Conservation (phyloP, 2,797 vertebrate genomes). For the Halcyon smyrnensis region DNA sequence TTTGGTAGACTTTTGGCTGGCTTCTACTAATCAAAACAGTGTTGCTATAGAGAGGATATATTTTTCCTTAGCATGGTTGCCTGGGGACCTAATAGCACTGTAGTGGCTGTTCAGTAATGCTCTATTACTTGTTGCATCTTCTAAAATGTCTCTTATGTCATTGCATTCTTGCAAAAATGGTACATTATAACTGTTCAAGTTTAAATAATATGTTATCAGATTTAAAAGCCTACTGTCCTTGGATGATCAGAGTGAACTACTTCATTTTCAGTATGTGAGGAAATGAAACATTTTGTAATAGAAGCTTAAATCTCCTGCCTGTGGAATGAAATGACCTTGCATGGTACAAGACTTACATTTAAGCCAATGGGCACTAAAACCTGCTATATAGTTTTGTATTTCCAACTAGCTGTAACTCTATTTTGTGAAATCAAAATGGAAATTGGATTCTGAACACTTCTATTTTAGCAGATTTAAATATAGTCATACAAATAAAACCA, state of each 20-base stretch:
- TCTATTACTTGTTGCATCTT: conserved; percentile 27
- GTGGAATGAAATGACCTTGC: conserved; percentile 53
- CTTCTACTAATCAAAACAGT: background rate
- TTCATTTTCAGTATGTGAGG: conserved; percentile 48
- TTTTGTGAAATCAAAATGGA: conserved; percentile 36
- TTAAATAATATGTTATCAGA: conserved; percentile 55
- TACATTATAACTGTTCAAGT: background rate
- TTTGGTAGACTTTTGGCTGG: background rate
- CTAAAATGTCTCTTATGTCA: background rate
- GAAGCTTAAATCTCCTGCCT: conserved; percentile 53
- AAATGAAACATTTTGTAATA: conserved; percentile 54
- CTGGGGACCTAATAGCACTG: background rate
- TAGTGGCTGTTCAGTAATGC: background rate
- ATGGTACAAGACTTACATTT: conserved; percentile 39
- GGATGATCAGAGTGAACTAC: conserved; percentile 30
- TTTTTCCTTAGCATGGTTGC: background rate
- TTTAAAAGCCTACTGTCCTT: conserved; percentile 41
- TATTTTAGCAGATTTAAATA: conserved; percentile 22
- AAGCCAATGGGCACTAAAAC: conserved; percentile 53
- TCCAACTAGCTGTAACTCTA: conserved; percentile 1
- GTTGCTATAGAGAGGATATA: background rate
- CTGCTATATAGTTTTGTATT: background rate
- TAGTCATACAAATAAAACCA: conserved; percentile 9
- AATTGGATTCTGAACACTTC: background rate
- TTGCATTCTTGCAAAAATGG: background rate